Conservation (phyloP, 92 coral and sea anemone genomes). For the Heteractis magnifica region DNA sequence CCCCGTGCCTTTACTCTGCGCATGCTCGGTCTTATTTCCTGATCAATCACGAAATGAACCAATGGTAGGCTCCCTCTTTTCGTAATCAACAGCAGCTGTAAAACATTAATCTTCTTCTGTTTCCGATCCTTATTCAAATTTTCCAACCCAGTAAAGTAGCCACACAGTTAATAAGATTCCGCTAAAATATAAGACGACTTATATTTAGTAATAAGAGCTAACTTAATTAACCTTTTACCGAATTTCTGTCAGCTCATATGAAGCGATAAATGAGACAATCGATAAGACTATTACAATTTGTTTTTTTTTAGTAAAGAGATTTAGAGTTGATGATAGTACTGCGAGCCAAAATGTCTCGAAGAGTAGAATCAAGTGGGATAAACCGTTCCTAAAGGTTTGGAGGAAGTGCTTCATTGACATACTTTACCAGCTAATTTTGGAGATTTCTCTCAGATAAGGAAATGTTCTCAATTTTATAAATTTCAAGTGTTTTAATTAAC, state of each 20-base stretch:
- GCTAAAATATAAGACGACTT: background rate
- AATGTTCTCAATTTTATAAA: background rate
- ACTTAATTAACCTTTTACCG: background rate
- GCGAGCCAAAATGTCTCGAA: background rate
- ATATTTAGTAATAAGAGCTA: background rate
- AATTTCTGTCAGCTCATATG: background rate
- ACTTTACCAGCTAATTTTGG: background rate
- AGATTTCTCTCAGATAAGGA: background rate
- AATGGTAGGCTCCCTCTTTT: background rate
- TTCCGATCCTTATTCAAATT: background rate
- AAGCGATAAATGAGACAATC: background rate
- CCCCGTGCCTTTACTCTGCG: background rate
- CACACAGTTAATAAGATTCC: background rate
- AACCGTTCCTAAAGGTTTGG: background rate
- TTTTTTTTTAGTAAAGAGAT: too few species aligned
- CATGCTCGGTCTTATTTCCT: background rate
- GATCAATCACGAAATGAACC: background rate
- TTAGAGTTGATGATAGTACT: background rate
- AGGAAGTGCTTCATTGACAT: background rate
- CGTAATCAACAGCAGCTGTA: background rate
- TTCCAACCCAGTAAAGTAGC: background rate
- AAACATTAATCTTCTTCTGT: background rate
- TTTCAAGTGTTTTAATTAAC: conserved; percentile 4
- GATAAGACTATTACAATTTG: background rate
- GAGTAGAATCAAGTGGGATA: background rate